These are phyloP conservation scores for Haliclona indistincta DNA, from an alignment of 37 sponge, comb jelly and placozoan species.

Conservation along the genomic window DNA sequence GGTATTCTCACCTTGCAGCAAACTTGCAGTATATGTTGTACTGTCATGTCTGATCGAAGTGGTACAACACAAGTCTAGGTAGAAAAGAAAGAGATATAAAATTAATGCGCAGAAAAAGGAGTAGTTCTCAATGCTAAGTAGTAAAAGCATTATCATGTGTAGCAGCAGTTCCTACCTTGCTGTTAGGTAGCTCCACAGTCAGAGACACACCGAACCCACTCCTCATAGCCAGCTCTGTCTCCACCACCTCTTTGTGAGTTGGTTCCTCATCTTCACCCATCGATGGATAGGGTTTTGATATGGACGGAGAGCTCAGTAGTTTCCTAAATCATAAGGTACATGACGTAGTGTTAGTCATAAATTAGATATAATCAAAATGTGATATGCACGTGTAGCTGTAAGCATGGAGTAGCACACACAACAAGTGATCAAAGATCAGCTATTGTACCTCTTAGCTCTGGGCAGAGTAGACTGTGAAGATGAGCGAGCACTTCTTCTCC, in stretches of 20 bases:
- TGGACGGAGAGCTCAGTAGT: not conserved
- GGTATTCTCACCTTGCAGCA: conserved; percentile 29
- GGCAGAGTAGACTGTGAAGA: too few species aligned
- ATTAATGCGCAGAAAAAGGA: too few species aligned
- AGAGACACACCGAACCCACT: conserved; percentile 6
- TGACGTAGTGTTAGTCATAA: not conserved
- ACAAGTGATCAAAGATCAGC: too few species aligned
- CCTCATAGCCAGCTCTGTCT: not conserved
- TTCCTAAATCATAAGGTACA: not conserved
- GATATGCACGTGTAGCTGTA: too few species aligned
- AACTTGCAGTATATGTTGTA: conserved; percentile 11
- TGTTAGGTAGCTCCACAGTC: not conserved
- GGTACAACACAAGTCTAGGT: conserved; percentile 8
- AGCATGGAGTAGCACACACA: too few species aligned
- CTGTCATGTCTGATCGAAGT: conserved; percentile 33
- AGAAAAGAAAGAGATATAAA: too few species aligned
- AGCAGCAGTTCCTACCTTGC: not conserved
- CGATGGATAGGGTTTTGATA: not conserved
- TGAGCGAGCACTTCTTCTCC: too few species aligned
- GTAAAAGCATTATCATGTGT: too few species aligned
- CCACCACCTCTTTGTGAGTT: not conserved
- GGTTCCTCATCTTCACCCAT: not conserved
- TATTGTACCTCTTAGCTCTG: too few species aligned
- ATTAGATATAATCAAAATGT: too few species aligned
- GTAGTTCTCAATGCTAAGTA: too few species aligned